Conservation (phyloP, 2,888 invertebrate species). For the Andrena marginata region DNA sequence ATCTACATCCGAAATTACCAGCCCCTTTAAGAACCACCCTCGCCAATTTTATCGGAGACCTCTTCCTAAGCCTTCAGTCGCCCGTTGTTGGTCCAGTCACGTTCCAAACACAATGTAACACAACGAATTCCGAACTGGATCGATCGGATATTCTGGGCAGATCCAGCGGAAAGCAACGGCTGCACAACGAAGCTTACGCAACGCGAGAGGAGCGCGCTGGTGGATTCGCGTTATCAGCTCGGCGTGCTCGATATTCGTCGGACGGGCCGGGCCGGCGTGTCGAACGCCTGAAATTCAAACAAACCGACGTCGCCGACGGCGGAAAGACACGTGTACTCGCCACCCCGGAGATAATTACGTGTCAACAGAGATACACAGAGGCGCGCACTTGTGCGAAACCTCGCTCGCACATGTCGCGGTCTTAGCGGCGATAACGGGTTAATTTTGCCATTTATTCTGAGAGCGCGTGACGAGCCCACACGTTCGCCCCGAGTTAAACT, state of each 20-base stretch:
- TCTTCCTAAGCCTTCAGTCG: too few relatives aligned
- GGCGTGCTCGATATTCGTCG: background rate
- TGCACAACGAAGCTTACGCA: background rate
- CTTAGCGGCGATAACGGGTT: conserved; percentile 16
- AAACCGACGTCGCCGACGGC: conserved; percentile 21
- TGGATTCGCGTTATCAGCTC: conserved; percentile 1
- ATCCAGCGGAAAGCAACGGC: too few relatives aligned
- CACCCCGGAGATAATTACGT: conserved; percentile 68
- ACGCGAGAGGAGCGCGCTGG: background rate
- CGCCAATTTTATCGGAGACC: too few relatives aligned
- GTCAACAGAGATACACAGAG: conserved; percentile 63
- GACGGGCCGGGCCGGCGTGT: conserved; percentile 1
- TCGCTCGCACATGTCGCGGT: background rate
- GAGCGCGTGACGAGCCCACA: too few relatives aligned
- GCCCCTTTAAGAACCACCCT: too few relatives aligned
- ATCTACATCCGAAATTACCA: too few relatives aligned
- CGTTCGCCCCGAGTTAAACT: too few relatives aligned
- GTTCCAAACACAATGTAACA: too few relatives aligned
- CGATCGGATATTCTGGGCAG: too few relatives aligned
- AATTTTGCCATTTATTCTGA: background rate
- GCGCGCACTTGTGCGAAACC: conserved; percentile 11
- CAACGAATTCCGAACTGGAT: too few relatives aligned
- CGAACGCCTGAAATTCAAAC: conserved; percentile 48
- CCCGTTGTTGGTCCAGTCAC: too few relatives aligned
- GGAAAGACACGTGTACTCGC: conserved; percentile 67